Evolutionary conservation across 1,140 invertebrate species (phyloP), one percentile per base, ranked within the genome.

Genomic region (Spodoptera frugiperda): DNA sequence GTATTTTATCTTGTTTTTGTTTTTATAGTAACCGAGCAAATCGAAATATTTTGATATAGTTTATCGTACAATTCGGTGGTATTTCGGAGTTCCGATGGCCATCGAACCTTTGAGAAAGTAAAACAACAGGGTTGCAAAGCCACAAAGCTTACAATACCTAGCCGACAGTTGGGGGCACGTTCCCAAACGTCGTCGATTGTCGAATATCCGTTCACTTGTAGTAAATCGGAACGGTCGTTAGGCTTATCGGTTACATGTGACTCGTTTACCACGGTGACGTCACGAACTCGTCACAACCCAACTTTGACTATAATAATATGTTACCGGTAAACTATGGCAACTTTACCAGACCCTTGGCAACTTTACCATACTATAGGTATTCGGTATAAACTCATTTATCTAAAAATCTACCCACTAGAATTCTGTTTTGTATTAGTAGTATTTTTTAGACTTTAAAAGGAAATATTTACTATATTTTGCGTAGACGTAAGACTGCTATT

Each of bases 141-240:
- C 21, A 71, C 49, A 73, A 46, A 21, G 30, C 33, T 73, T 19
- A 39, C n/a, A 21, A 59, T 67, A 67, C 44, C 19, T 51, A 73
- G 21, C 21, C 46, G 65, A 15, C 25, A 51, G 44, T 61, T 73
- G 65, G 74, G 54, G 74, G 67, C 80, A 79, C 80, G 78, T 79
- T 77, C 57, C 70, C 57, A 68, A 75, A 51, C 74, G 33, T 33
- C 33, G 33, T 33, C 33, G 70, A 80, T 82, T 85, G 67, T 83
- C 77, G 77, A 78, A 82, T 78, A 76, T 74, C 78, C 17, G 54
- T 55, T 59, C 63, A 59, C 39, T 44, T 54, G 72, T 70, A 78
- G 59, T 85, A 84, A 86, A 86, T 86, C 73, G 82, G 80, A 84
- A 84, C 75, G 82, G 82, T 81, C 82, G 79, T 84, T 84, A 82